Percentiles rank a stretch among this genome's conserved stretches.
Conservation (phyloP, 2,113 vertebrate genomes). For the Hippocampus zosterae region DNA sequence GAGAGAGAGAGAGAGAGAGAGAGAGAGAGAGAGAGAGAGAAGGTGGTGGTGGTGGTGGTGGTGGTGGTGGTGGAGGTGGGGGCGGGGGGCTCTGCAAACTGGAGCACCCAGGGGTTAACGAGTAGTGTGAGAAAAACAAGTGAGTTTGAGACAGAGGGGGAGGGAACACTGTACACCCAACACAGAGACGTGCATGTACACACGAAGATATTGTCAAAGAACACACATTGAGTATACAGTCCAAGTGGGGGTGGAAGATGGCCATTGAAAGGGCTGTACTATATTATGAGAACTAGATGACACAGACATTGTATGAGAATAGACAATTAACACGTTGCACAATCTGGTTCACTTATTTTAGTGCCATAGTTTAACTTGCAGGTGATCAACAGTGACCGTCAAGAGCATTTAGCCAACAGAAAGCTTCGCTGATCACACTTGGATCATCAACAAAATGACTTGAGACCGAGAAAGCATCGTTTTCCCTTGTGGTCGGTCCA, state of each 20-base stretch:
- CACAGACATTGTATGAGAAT: neutral
- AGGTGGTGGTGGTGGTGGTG: no score
- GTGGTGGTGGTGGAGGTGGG: neutral
- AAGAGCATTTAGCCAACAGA: neutral
- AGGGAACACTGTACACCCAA: neutral
- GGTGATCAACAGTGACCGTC: neutral
- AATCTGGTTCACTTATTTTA: neutral
- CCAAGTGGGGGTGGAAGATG: conserved; percentile 45
- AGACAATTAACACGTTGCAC: neutral
- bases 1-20: neutral
- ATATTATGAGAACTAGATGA: neutral
- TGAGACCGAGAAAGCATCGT: conserved; percentile 8
- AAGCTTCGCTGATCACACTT: neutral
- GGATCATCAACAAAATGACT: neutral
- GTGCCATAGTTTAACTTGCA: neutral
- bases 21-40: conserved; percentile 8
- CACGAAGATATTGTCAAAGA: conserved; percentile 5
- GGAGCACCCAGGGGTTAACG: conserved; percentile 69
- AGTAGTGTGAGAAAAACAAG: conserved; percentile 69
- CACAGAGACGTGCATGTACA: conserved; percentile 7
- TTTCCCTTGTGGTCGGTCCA: conserved; percentile 16
- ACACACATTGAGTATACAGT: conserved; percentile 6
- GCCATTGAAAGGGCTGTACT: neutral
- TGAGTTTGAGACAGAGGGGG: conserved; percentile 38
- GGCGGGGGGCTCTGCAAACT: conserved; percentile 22